phyloP scores from a whole-genome alignment of 2,797 vertebrate species.

The Oreochromis grahami region DNA sequence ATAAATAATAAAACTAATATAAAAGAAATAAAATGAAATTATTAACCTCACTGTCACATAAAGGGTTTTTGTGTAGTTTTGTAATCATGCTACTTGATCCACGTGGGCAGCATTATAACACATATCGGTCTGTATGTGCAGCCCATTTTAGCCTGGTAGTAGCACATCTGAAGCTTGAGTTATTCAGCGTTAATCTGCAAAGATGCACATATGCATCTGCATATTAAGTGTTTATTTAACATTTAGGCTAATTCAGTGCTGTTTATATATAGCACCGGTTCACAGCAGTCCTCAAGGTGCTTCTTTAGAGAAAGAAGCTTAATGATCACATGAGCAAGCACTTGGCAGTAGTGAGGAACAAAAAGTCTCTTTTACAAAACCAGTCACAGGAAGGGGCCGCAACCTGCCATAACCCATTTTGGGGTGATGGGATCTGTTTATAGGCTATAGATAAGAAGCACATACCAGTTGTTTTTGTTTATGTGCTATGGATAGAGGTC shows the following conservation, averaged over 20 bases:
- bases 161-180: not conserved
- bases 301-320: not conserved
- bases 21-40: not conserved
- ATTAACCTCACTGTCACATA: not conserved
- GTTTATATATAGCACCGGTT: not conserved
- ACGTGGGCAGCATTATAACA: not conserved
- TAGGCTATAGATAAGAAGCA: not conserved
- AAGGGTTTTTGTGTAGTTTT: not conserved
- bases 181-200: not conserved
- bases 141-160: not conserved
- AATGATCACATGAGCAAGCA: not conserved
- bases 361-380: not conserved
- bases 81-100: not conserved
- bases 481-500: not conserved
- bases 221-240: not conserved
- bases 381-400: not conserved
- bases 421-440: not conserved
- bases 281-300: not conserved
- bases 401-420: not conserved
- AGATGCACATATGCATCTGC: not conserved
- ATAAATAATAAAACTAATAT: not conserved
- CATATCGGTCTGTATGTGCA: not conserved
- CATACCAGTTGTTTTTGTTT: not conserved
- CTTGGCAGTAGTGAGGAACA: not conserved
- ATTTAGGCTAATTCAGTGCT: not conserved